Percentiles rank a stretch among this genome's conserved stretches.
These are phyloP conservation scores for Poecilia picta DNA, from an alignment of 2,797 vertebrate species.

Conservation along the genomic window DNA sequence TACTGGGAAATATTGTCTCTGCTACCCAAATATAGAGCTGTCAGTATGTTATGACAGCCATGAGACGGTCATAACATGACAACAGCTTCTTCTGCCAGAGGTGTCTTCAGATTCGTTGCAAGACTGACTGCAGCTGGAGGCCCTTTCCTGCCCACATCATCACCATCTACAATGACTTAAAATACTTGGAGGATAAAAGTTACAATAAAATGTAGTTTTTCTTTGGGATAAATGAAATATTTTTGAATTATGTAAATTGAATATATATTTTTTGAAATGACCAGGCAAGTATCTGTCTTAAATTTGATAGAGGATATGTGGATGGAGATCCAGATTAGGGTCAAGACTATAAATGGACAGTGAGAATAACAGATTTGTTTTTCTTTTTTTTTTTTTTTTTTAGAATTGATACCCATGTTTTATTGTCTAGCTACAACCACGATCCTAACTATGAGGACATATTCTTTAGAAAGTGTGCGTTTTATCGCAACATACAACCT, in stretches of 20 bases:
- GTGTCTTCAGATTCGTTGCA: neutral
- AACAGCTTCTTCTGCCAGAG: neutral
- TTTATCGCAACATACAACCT: neutral
- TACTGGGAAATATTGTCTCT: too few species aligned
- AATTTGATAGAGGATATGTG: neutral
- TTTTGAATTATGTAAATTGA: neutral
- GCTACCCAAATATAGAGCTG: too few species aligned
- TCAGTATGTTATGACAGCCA: too few species aligned
- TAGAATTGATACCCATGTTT: neutral
- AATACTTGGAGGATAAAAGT: neutral
- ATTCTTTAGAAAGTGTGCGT: neutral
- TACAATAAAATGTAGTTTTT: neutral
- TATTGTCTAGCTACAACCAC: neutral
- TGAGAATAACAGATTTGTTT: neutral
- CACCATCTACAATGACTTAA: neutral
- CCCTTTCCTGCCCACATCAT: too few species aligned
- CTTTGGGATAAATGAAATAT: neutral
- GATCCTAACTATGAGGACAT: neutral
- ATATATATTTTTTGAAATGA: neutral
- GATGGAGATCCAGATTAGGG: neutral
- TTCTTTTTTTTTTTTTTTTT: neutral
- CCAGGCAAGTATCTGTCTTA: neutral
- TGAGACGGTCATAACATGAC: too few species aligned
- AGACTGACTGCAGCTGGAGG: neutral
- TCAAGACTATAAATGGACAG: neutral